Evolutionary conservation across 2,797 vertebrate genomes (phyloP).

Genomic region (Aselliscus stoliczkanus): DNA sequence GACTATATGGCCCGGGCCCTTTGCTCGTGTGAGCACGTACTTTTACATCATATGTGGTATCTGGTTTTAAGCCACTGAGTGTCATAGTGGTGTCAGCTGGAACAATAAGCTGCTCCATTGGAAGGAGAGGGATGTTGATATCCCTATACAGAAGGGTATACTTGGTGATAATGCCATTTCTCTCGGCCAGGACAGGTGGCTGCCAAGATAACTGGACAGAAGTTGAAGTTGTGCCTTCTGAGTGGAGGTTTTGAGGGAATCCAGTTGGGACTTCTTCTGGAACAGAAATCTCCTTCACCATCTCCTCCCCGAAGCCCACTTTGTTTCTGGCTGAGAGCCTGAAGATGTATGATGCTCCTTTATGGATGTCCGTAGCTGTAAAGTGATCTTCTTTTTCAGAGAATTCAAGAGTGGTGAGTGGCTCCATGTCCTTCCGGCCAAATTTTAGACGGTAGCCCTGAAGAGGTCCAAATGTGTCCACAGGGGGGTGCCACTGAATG

Average conservation of each 20-base stretch:
- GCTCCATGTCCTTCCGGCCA: slow-evolving; percentile 94
- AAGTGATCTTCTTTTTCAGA: slow-evolving; percentile 97
- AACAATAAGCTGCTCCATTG: slow-evolving; percentile 93
- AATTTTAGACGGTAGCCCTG: slow-evolving; percentile 96
- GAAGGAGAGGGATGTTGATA: slow-evolving; percentile 96
- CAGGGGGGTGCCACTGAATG: slow-evolving; percentile 96
- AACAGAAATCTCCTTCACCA: slow-evolving; percentile 95
- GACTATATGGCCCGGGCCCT: slow-evolving; percentile 99
- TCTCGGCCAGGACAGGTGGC: slow-evolving; percentile 91
- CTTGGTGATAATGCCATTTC: slow-evolving; percentile 94
- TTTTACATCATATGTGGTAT: slow-evolving; percentile 99
- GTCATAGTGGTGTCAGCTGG: slow-evolving; percentile 92
- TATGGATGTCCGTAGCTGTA: slow-evolving; percentile 98
- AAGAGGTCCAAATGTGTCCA: slow-evolving; percentile 91
- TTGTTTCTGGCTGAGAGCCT: slow-evolving; percentile 97
- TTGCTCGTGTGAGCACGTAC: slow-evolving; percentile 99
- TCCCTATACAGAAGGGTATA: slow-evolving; percentile 97
- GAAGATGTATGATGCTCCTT: slow-evolving; percentile 95
- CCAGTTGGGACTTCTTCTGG: slow-evolving; percentile 94
- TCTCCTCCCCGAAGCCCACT: slow-evolving; percentile 98
- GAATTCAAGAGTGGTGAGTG: slow-evolving; percentile 93
- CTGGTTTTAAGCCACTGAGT: slow-evolving; percentile 96
- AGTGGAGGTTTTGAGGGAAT: slow-evolving; percentile 94
- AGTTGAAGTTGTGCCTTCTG: slow-evolving; percentile 91
- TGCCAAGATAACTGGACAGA: slow-evolving; percentile 96